Base-by-base conservation (phyloP, 2,888 invertebrate genomes). In the Agrotis exclamationis region DNA sequence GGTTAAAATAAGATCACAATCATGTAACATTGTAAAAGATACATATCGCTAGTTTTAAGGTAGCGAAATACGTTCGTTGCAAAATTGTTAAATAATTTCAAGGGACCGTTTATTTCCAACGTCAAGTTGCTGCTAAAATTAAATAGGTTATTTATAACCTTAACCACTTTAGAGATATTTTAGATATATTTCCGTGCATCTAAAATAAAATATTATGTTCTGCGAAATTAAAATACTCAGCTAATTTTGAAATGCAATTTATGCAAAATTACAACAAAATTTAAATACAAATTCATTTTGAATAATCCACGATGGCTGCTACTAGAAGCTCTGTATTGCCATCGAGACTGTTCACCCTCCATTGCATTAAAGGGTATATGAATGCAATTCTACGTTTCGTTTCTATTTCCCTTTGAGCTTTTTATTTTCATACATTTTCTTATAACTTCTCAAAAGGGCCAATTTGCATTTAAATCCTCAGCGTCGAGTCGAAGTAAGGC, bases 381-480 rank as follows among this genome's bases (percentile, higher is more conserved):
- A 77, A 75, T 85, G 83, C 77, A 83, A 72, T 74, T 73, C 67
- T 56, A 76, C 28, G 54, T 69, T 65, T 56, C 45, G 14, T 64
- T 69, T 66, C 47, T 57, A 54, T 72, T 58, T 54, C 18, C 63
- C 70, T 75, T 78, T 77, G 66, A 80, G 58, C 56, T 48, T 69
- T 78, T 80, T 80, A 66, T 79, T 74, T 74, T 74, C 72, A 75
- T 85, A 73, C 53, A 80, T 69, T 75, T 77, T 74, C 74, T 74
- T 69, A 58, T 65, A 74, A 76, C 77, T 68, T 75, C 67, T 76
- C 74, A 75, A 79, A 79, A 79, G 81, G 67, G 63, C 70, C 65
- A 73, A 84, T 87, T 86, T 86, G 84, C 86, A 86, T 86, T 77
- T 84, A 82, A 85, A 81, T 82, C 70, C 57, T 72, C 56, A 50